phyloP scores from a whole-genome alignment of 2,888 invertebrate genomes.

The Synergus japonicus region DNA sequence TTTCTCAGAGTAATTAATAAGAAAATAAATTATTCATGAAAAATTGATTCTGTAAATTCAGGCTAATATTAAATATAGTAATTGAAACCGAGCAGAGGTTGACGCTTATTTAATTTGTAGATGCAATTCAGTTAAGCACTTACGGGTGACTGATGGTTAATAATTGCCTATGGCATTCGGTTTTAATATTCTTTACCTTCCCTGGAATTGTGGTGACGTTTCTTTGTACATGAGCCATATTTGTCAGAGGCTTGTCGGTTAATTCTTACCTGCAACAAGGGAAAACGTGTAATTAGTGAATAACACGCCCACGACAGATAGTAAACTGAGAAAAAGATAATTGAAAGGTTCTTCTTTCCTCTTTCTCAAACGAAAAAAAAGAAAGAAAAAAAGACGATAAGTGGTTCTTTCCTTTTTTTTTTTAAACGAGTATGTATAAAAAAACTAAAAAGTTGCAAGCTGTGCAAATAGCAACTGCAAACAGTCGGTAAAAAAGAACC shows the following conservation, averaged over 20 bases:
- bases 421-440: slow-evolving; percentile 45
- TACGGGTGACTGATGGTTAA: background rate
- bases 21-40: background rate
- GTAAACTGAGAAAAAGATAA: slow-evolving; percentile 44
- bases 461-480: background rate
- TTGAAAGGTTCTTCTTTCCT: slow-evolving; percentile 52
- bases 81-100: background rate
- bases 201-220: slow-evolving; percentile 41
- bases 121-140: background rate
- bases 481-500: background rate
- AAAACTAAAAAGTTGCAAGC: slow-evolving; percentile 36
- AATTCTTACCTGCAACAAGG: slow-evolving; percentile 70
- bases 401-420: slow-evolving; percentile 8
- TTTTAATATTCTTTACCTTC: slow-evolving; percentile 57
- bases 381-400: slow-evolving; percentile 5
- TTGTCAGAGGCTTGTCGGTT: slow-evolving; percentile 47
- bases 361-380: background rate
- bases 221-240: slow-evolving; percentile 27
- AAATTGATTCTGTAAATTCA: background rate
- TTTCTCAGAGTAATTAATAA: background rate
- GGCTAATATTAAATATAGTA: background rate
- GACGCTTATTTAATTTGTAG: slow-evolving; percentile 3
- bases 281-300: slow-evolving; percentile 53
- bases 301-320: slow-evolving; percentile 49
- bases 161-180: slow-evolving; percentile 16